These are phyloP conservation scores for Dendrocincla tyrannina DNA, from an alignment of 2,797 vertebrate genomes.

Conservation along the genomic window DNA sequence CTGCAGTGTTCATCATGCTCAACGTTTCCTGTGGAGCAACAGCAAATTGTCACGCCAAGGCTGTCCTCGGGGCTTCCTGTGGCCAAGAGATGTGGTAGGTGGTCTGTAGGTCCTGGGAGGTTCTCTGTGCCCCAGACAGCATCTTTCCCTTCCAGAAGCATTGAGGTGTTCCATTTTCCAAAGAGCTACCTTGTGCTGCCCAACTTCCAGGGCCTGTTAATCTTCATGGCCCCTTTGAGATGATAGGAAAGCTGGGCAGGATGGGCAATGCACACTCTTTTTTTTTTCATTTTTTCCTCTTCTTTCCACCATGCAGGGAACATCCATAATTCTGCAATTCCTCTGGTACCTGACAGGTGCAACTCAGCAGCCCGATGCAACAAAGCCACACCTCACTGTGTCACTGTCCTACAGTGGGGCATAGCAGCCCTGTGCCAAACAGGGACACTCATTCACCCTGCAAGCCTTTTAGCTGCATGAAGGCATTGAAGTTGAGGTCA, in stretches of 20 bases:
- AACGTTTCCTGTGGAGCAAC: accelerated
- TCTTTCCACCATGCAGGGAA: background rate
- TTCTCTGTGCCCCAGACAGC: background rate
- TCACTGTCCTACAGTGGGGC: background rate
- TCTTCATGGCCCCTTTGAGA: background rate
- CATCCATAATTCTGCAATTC: background rate
- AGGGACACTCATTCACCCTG: too few species aligned
- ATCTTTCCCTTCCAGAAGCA: background rate
- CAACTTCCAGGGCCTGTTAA: background rate
- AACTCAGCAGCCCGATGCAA: background rate
- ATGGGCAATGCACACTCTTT: background rate
- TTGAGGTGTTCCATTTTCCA: background rate
- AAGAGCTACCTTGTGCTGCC: background rate
- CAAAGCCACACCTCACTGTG: background rate
- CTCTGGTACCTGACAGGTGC: background rate
- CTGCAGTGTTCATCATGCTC: background rate
- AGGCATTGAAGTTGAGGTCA: background rate
- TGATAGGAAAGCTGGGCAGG: accelerated
- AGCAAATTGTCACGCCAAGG: background rate
- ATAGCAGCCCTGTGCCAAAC: background rate
- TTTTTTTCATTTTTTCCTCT: background rate
- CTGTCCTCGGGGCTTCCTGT: background rate
- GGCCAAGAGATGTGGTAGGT: accelerated
- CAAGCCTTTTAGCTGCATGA: background rate
- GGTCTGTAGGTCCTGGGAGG: background rate